Percentiles rank a stretch among this genome's conserved stretches.
These are phyloP conservation scores for Crotophaga sulcirostris DNA, from an alignment of 2,113 vertebrate genomes.

Conservation along the genomic window DNA sequence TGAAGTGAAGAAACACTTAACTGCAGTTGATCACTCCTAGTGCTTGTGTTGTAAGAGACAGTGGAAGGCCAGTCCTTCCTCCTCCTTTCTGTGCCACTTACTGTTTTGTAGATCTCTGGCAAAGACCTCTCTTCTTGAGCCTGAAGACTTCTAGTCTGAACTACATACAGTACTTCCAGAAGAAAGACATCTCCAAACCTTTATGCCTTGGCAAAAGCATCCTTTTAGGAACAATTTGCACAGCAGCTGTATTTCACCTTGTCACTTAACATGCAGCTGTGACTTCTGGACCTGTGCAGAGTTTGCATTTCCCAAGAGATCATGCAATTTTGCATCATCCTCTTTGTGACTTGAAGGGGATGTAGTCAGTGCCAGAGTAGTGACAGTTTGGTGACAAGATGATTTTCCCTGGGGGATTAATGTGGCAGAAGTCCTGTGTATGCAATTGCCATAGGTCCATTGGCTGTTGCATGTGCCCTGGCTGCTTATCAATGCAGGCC, in stretches of 20 bases:
- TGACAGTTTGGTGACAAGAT: not conserved
- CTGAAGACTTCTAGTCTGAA: not conserved
- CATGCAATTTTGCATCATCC: rapidly evolving
- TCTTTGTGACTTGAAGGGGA: too few species aligned
- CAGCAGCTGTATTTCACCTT: rapidly evolving
- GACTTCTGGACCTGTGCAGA: not conserved
- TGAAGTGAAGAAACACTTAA: not conserved
- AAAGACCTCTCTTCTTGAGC: not conserved
- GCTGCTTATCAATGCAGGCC: rapidly evolving
- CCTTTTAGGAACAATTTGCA: not conserved
- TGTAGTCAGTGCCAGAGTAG: too few species aligned
- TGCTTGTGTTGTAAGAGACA: not conserved
- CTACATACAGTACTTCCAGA: not conserved
- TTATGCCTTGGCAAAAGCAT: not conserved
- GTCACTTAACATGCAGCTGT: not conserved
- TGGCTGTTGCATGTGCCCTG: rapidly evolving
- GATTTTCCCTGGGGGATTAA: not conserved
- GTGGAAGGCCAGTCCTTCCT: not conserved
- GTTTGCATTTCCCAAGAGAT: not conserved
- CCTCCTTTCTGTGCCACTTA: not conserved
- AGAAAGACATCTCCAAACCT: not conserved
- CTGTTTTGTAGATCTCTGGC: not conserved
- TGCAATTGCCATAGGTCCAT: rapidly evolving
- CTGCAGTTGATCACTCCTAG: not conserved
- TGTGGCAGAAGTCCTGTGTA: rapidly evolving